Conservation (phyloP, 2,888 invertebrate genomes). For the Criorhina ranunculi region DNA sequence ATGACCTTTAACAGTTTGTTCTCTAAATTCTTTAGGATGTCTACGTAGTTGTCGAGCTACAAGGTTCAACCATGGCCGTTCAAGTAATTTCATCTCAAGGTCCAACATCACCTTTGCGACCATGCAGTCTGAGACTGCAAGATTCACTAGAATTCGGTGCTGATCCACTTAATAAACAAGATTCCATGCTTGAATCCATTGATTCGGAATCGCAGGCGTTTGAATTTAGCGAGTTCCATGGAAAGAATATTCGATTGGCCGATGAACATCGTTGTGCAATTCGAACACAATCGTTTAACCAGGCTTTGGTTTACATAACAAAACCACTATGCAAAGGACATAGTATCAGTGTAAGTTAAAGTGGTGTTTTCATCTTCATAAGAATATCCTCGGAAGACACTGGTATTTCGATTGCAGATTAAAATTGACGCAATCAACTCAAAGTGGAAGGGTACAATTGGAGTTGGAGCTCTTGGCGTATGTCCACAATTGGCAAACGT, state of each 20-base stretch:
- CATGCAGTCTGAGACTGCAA: conserved; percentile 85
- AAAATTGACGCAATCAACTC: conserved; percentile 89
- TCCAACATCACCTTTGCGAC: conserved; percentile 85
- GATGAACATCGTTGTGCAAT: conserved; percentile 88
- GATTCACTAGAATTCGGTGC: conserved; percentile 87
- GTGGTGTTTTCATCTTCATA: too few relatives aligned
- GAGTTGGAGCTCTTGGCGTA: conserved; percentile 91
- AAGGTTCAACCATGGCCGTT: conserved; percentile 91
- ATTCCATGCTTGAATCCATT: conserved; percentile 84
- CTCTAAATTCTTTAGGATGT: conserved; percentile 87
- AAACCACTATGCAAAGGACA: conserved; percentile 89
- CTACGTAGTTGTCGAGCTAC: conserved; percentile 93
- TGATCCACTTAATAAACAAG: conserved; percentile 85
- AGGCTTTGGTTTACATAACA: conserved; percentile 90
- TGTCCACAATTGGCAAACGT: conserved; percentile 88
- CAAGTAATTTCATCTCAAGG: conserved; percentile 88
- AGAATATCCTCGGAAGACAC: background rate
- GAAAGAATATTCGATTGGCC: conserved; percentile 91
- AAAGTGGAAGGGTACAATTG: conserved; percentile 91
- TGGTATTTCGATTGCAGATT: conserved; percentile 85
- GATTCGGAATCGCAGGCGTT: conserved; percentile 86
- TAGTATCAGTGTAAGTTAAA: conserved; percentile 87
- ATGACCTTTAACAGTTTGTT: background rate
- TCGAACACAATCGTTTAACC: conserved; percentile 93
- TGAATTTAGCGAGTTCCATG: conserved; percentile 93